Evolutionary conservation across 2,888 invertebrate species (phyloP).

Genomic region (Drosophila neonasuta): DNA sequence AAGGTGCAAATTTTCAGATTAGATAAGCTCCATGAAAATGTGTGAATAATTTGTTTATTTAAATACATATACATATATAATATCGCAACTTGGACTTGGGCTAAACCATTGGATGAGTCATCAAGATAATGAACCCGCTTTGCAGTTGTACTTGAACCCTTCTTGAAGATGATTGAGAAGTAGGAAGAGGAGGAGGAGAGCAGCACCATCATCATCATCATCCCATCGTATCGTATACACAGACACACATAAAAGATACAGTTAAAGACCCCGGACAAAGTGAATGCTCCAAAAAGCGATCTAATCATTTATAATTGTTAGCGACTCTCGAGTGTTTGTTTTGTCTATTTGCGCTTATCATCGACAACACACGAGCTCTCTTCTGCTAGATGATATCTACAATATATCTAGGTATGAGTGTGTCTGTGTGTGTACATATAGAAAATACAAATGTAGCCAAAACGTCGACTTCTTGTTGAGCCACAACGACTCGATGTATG

Average conservation of each 20-base stretch:
- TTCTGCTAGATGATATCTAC: slow-evolving; percentile 46
- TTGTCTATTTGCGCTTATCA: slow-evolving; percentile 76
- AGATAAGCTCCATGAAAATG: slow-evolving; percentile 53
- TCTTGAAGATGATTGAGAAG: neutral
- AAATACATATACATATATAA: slow-evolving; percentile 4
- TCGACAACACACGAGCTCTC: slow-evolving; percentile 57
- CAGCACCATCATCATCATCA: slow-evolving; percentile 40
- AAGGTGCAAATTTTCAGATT: slow-evolving; percentile 38
- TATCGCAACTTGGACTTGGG: neutral
- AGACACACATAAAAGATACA: slow-evolving; percentile 55
- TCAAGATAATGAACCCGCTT: slow-evolving; percentile 48
- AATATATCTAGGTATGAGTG: neutral
- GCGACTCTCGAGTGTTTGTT: slow-evolving; percentile 72
- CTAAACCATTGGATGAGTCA: slow-evolving; percentile 54
- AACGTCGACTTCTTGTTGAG: slow-evolving; percentile 15
- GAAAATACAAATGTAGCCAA: slow-evolving; percentile 31
- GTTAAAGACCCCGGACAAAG: slow-evolving; percentile 70
- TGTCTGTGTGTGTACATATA: slow-evolving; percentile 24
- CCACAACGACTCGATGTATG: slow-evolving; percentile 10
- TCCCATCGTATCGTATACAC: slow-evolving; percentile 14
- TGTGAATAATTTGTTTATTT: slow-evolving; percentile 63
- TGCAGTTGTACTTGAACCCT: slow-evolving; percentile 10
- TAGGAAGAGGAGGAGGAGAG: slow-evolving; percentile 14
- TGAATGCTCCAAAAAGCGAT: slow-evolving; percentile 76
- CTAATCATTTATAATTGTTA: slow-evolving; percentile 77